Base-by-base conservation (phyloP, 2,113 vertebrate genomes). In the Gymnorhina tibicen region DNA sequence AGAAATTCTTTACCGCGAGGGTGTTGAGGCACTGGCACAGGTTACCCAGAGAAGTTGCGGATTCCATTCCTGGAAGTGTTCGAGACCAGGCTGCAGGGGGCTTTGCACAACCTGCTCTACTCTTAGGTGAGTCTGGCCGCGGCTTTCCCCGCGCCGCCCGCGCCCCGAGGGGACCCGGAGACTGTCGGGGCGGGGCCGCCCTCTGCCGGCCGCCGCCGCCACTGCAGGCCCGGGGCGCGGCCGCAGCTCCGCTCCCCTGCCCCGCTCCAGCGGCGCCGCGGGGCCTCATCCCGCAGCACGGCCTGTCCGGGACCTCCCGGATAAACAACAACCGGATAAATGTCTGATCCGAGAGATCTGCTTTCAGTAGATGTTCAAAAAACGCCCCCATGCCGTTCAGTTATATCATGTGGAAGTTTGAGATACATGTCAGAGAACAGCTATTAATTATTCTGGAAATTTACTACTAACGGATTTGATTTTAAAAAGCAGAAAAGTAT, bases 151-250 rank as follows among this genome's bases (percentile, higher is more conserved):
- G 30, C 53, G 28, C 53, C 53, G 53, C 10, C 30, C 28, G 52
- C 53, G 32, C 55, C 32, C 33, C 55, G 20, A 20, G 32, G 55
- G 32, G 50, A 19, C 4, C 17, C 52, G 53, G 18, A 4, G 42
- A 64, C 92, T 53, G 72, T 52, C 93, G 79, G 74, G 85, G 56
- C 82, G 91, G 95, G 89, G 78, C 32, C 62, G 96, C 97, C 97
- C 97, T 84, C 98, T 98, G 86, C 94, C 96, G 98, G 96, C 47
- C 82, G 20, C 92, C n/a, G 22, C 78, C 17, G 62, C 33, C 32
- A 37, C 75, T 83, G 52, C 87, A 4, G 5, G 11, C 32, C 17
- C 46, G 17, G 58, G 42, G 8, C 37, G 19, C 46, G 19, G n/a
- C 44, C 33, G 44, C 66, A 0, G 26, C 49, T 52, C 10, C 24